Evolutionary conservation across 2,888 invertebrate species (phyloP).

Genomic region (Zootermopsis nevadensis): DNA sequence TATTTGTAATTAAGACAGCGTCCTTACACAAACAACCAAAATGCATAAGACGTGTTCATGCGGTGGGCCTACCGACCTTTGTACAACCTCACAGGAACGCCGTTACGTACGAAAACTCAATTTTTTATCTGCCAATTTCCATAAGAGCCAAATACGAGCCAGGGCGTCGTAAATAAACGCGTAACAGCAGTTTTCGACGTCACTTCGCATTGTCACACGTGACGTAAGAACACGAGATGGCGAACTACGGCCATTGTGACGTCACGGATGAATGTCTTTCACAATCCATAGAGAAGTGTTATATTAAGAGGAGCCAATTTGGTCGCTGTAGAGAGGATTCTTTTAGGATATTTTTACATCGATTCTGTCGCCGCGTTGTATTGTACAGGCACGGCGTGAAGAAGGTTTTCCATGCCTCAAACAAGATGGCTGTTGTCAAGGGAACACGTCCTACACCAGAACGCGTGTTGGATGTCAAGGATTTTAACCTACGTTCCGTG

Average conservation of each 20-base stretch:
- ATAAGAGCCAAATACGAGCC: not conserved
- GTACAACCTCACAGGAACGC: no score
- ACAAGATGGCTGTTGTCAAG: not conserved
- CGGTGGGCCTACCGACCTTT: no score
- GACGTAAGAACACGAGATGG: not conserved
- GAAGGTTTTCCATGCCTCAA: not conserved
- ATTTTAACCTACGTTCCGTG: no score
- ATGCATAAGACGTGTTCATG: no score
- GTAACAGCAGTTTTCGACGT: not conserved
- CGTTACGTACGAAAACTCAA: not conserved
- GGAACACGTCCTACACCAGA: not conserved
- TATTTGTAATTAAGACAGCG: no score
- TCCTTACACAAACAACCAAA: no score
- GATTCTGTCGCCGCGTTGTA: constrained; percentile 21
- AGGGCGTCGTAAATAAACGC: not conserved
- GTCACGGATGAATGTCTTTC: not conserved
- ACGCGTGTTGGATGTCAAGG: no score
- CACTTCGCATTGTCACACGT: not conserved
- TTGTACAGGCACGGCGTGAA: constrained; percentile 18
- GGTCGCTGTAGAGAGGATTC: constrained; percentile 1
- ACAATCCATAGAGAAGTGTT: constrained; percentile 7
- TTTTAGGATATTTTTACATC: constrained; percentile 15
- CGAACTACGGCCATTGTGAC: not conserved
- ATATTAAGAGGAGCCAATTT: constrained; percentile 24
- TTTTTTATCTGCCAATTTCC: not conserved